Conservation (phyloP, 2,113 vertebrate genomes). For the Elachura formosa region DNA sequence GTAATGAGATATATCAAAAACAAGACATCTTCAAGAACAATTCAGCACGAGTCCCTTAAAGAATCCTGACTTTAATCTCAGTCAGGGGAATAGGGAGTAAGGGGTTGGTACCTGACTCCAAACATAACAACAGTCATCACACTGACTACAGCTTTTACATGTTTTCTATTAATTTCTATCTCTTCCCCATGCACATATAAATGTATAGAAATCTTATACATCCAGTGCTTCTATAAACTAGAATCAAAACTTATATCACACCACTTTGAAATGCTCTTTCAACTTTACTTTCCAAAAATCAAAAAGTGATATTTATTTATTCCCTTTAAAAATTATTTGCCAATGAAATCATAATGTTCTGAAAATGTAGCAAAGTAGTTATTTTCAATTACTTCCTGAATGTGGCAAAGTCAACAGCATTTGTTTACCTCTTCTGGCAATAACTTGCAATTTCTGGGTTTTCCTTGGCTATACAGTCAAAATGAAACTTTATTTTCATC, state of each 20-base stretch:
- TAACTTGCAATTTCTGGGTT: background rate
- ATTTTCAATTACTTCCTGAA: background rate
- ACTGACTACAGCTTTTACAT: background rate
- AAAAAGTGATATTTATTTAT: background rate
- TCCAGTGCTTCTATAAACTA: background rate
- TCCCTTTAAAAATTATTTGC: background rate
- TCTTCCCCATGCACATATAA: background rate
- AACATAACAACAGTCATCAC: background rate
- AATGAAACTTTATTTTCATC: background rate
- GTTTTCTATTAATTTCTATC: background rate
- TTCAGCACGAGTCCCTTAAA: background rate
- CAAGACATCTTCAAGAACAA: background rate
- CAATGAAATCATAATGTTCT: background rate
- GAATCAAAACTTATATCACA: background rate
- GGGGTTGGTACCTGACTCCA: background rate
- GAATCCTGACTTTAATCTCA: background rate
- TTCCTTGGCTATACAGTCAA: background rate
- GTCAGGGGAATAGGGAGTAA: accelerated
- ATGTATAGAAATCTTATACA: background rate
- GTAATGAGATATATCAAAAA: background rate
- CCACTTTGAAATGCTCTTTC: background rate
- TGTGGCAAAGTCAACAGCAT: background rate
- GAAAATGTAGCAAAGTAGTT: background rate
- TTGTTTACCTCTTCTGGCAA: background rate
- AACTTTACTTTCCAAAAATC: background rate